phyloP scores from a whole-genome alignment of 2,888 invertebrate genomes.

The Syrista parreyssii region DNA sequence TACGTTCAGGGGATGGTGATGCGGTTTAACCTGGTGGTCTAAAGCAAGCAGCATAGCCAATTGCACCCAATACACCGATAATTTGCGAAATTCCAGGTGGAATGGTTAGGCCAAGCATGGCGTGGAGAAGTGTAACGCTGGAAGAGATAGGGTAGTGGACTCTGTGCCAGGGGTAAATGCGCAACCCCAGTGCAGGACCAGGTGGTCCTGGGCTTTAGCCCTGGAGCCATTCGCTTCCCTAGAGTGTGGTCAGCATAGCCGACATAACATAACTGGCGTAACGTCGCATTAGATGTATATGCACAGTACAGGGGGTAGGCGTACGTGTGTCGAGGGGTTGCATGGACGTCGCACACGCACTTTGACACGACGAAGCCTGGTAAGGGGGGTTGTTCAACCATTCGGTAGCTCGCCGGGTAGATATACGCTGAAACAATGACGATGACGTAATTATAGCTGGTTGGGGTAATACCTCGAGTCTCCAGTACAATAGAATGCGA shows the following conservation, averaged over 20 bases:
- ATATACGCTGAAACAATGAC: conserved; percentile 53
- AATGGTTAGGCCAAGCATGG: neutral
- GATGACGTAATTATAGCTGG: conserved; percentile 59
- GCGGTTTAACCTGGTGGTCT: neutral
- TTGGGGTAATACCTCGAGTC: conserved; percentile 57
- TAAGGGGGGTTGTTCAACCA: conserved; percentile 3
- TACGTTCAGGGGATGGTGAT: neutral
- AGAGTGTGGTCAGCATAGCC: conserved; percentile 46
- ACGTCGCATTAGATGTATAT: conserved; percentile 37
- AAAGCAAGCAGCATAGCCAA: conserved; percentile 20
- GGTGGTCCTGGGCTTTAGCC: conserved; percentile 26
- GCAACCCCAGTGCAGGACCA: conserved; percentile 15
- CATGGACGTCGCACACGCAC: neutral
- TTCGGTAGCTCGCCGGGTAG: conserved; percentile 32
- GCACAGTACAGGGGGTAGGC: conserved; percentile 2
- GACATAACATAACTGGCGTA: conserved; percentile 51
- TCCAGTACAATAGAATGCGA: conserved; percentile 42
- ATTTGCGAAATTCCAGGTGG: conserved; percentile 36
- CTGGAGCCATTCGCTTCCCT: conserved; percentile 18
- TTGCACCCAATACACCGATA: conserved; percentile 39
- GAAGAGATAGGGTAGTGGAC: neutral
- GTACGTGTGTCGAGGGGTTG: conserved; percentile 6
- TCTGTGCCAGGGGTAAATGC: neutral
- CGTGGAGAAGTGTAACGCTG: neutral
- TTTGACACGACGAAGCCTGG: neutral